These are phyloP conservation scores for Platalea minor DNA, from an alignment of 2,797 vertebrate genomes.

Conservation along the genomic window DNA sequence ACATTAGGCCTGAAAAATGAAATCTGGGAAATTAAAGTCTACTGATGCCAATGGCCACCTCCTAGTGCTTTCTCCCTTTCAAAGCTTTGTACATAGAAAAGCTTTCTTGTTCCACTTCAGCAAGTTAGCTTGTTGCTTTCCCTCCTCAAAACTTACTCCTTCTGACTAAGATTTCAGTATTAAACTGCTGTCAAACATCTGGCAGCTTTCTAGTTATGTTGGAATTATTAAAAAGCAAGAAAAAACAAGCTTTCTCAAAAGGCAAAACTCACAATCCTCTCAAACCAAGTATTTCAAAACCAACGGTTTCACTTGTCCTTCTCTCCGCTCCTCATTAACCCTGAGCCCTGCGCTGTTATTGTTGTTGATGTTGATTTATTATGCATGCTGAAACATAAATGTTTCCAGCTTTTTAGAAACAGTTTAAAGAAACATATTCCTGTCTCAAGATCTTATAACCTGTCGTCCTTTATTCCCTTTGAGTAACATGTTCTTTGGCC, in stretches of 20 bases:
- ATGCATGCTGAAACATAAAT: background rate
- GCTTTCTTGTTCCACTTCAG: background rate
- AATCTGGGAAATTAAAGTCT: background rate
- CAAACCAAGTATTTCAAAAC: background rate
- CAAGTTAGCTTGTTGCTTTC: background rate
- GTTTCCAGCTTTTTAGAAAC: constrained; percentile 1
- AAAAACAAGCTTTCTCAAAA: constrained; percentile 1
- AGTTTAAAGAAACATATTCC: constrained; percentile 1
- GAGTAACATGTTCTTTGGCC: background rate
- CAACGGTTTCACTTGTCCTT: background rate
- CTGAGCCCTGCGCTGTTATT: background rate
- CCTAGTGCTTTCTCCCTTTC: background rate
- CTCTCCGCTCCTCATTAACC: background rate
- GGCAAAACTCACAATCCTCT: background rate
- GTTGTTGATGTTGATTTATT: constrained; percentile 1
- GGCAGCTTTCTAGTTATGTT: background rate
- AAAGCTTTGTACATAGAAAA: background rate
- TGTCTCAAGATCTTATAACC: background rate
- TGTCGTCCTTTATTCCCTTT: background rate
- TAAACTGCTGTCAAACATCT: background rate
- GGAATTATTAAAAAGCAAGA: background rate
- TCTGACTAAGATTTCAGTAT: background rate
- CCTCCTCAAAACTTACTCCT: background rate
- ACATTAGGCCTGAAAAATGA: background rate
- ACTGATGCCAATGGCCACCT: background rate